A percentile compares a stretch with the other conserved stretches of the same genome.
phyloP scores from a whole-genome alignment of 2,888 invertebrate genomes.

The Ceramica pisi region DNA sequence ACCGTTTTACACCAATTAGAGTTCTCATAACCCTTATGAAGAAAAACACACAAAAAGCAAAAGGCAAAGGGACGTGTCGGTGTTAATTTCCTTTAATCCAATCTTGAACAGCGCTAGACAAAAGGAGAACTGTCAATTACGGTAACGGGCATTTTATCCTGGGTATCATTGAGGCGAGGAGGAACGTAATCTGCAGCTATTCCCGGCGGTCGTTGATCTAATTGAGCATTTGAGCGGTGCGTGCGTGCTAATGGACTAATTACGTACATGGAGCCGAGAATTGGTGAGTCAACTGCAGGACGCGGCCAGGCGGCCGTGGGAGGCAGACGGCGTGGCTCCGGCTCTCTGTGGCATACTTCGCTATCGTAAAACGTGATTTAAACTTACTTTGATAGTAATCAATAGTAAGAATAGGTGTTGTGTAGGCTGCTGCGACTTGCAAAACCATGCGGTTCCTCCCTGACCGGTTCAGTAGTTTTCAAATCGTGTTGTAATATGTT shows the following conservation, averaged over 20 bases:
- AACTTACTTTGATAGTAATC: conserved; percentile 60
- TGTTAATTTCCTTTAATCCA: conserved; percentile 63
- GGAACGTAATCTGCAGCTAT: conserved; percentile 84
- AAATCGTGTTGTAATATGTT: conserved; percentile 21
- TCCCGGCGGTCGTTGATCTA: conserved; percentile 87
- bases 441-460: conserved; percentile 7
- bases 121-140: conserved; percentile 78
- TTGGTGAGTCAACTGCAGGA: conserved; percentile 89
- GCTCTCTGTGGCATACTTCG: conserved; percentile 71
- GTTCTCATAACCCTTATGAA: conserved; percentile 45
- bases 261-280: conserved; percentile 86
- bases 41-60: conserved; percentile 52
- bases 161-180: conserved; percentile 78
- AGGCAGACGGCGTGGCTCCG: conserved; percentile 90
- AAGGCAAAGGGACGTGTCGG: conserved; percentile 43
- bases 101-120: conserved; percentile 63
- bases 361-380: conserved; percentile 70
- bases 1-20: conserved; percentile 47
- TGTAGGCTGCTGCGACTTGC: conserved; percentile 18
- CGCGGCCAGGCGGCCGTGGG: conserved; percentile 83
- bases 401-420: conserved; percentile 49
- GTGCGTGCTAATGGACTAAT: conserved; percentile 90
- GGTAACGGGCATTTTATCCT: conserved; percentile 73
- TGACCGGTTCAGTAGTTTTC: conserved; percentile 12
- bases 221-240: conserved; percentile 90